phyloP scores from a whole-genome alignment of 2,888 invertebrate genomes.

The Uropetala carovei region DNA sequence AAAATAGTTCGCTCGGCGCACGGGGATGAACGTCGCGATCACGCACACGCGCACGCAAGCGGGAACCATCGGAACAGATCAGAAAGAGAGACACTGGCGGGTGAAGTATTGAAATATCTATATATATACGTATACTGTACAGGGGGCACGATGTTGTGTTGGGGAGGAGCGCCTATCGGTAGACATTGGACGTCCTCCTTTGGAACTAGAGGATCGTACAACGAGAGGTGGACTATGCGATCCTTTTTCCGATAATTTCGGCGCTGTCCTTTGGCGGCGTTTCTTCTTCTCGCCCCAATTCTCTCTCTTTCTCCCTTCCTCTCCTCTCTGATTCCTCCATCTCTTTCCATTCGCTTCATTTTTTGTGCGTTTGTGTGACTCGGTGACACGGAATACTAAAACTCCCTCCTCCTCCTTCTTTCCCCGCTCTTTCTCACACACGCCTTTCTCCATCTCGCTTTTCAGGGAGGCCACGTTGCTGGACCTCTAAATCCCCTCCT shows the following conservation, averaged over 20 bases:
- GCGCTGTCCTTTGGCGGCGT: not conserved
- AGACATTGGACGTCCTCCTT: not conserved
- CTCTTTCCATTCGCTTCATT: too few species aligned
- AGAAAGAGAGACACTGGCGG: too few species aligned
- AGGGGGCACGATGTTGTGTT: too few species aligned
- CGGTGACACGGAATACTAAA: conserved; percentile 7
- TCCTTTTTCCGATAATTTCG: not conserved
- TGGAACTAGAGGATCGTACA: not conserved
- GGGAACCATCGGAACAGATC: not conserved
- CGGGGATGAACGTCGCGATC: not conserved
- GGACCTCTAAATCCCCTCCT: conserved; percentile 2
- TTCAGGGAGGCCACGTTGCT: not conserved
- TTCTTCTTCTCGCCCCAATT: not conserved
- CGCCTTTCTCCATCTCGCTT: not conserved
- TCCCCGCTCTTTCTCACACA: not conserved
- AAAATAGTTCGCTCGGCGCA: not conserved
- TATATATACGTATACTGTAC: too few species aligned
- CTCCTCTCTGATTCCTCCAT: not conserved
- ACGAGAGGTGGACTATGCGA: not conserved
- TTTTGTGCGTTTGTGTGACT: too few species aligned
- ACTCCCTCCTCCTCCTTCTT: not conserved
- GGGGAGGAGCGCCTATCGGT: not conserved
- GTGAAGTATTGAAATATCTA: not conserved
- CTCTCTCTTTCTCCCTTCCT: not conserved
- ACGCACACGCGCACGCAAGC: not conserved